Conservation (phyloP, 1,140 invertebrate species). For the Cryptotermes secundus region DNA sequence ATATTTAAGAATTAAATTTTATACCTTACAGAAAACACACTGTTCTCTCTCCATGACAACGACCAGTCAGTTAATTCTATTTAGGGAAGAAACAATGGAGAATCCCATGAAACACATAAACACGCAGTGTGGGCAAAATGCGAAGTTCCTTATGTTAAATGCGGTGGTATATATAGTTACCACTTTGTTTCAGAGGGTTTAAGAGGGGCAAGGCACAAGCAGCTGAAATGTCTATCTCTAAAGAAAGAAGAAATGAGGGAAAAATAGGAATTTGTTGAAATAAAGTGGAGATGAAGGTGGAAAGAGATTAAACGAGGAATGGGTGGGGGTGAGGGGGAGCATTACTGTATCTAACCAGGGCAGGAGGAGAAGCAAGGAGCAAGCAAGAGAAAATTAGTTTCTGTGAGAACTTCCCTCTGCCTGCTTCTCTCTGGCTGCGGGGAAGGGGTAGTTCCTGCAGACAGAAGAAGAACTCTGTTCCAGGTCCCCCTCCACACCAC, state of each 20-base stretch:
- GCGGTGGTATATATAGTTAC: too few species aligned
- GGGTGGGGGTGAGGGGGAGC: background rate
- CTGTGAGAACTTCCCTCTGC: background rate
- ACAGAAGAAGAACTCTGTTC: conserved; percentile 7
- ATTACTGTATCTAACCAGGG: background rate
- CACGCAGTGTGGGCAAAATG: too few species aligned
- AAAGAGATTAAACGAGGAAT: conserved; percentile 8
- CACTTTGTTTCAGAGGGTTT: background rate
- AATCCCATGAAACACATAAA: too few species aligned
- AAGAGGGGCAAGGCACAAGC: background rate
- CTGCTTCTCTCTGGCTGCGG: background rate
- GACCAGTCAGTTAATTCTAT: too few species aligned
- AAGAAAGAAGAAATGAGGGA: background rate
- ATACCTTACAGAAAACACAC: too few species aligned
- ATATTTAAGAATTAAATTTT: too few species aligned
- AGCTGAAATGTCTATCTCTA: background rate
- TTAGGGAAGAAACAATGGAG: too few species aligned
- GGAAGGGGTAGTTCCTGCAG: background rate
- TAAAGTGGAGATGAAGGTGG: background rate
- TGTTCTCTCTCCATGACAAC: too few species aligned
- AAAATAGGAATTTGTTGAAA: background rate
- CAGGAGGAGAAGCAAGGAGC: background rate
- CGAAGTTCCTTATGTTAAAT: too few species aligned
- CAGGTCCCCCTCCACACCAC: background rate
- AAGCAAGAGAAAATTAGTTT: conserved; percentile 14